Conservation (phyloP, 2,797 vertebrate species). For the Tokudaia muenninki region DNA sequence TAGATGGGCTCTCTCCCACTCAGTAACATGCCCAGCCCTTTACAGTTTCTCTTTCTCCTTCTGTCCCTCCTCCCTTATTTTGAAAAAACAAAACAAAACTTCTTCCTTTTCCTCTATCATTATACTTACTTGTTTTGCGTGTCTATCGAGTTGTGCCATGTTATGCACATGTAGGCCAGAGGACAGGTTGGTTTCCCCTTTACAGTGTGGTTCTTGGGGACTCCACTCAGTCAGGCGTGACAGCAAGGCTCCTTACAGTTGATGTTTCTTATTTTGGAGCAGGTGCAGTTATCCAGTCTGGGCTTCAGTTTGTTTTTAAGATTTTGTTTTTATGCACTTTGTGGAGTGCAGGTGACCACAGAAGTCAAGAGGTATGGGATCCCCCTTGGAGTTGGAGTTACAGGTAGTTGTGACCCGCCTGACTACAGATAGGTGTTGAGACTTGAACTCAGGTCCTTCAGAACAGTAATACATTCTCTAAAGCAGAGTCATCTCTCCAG, state of each 20-base stretch:
- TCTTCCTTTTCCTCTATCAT: background rate
- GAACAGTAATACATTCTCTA: background rate
- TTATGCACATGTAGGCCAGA: background rate
- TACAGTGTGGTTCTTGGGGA: background rate
- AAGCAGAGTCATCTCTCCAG: background rate
- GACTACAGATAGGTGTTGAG: background rate
- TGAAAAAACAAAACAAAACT: background rate
- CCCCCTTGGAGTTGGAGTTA: background rate
- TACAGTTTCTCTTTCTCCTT: background rate
- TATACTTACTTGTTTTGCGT: background rate
- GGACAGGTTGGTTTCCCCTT: background rate
- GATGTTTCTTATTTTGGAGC: background rate
- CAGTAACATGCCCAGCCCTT: no score
- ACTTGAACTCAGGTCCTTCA: background rate
- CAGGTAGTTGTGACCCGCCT: background rate
- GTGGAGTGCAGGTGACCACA: background rate
- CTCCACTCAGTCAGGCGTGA: background rate
- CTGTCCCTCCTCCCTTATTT: background rate
- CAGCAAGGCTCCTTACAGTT: background rate
- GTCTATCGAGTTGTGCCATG: background rate
- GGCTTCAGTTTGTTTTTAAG: background rate
- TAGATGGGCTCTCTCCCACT: background rate
- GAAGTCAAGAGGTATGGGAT: background rate
- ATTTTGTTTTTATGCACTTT: background rate
- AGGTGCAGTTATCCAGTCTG: background rate